These are phyloP conservation scores for Papilio helenus DNA, from an alignment of 1,140 invertebrate species.

Conservation along the genomic window DNA sequence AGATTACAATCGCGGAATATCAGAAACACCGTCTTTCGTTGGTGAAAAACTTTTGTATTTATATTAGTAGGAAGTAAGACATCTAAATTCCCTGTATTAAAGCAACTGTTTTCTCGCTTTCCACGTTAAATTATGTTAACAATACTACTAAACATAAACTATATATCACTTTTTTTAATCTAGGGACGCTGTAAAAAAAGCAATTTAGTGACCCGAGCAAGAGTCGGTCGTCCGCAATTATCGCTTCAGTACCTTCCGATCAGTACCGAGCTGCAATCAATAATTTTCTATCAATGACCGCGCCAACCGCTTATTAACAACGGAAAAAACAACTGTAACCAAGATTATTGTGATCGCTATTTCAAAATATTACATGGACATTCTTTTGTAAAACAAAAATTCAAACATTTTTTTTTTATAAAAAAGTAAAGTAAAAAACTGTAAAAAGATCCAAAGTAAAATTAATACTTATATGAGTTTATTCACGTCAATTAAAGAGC, in stretches of 20 bases:
- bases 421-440: no score
- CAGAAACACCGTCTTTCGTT: no score
- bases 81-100: not conserved
- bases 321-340: constrained; percentile 68
- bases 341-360: constrained; percentile 53
- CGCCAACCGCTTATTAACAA: constrained; percentile 68
- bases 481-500: not conserved
- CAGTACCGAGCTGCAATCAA: constrained; percentile 59
- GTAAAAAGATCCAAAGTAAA: not conserved
- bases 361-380: constrained; percentile 47
- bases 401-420: not conserved
- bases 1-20: no score
- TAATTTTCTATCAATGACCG: constrained; percentile 76
- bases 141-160: not conserved
- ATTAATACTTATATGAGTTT: not conserved
- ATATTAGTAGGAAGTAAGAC: no score
- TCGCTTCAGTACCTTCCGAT: constrained; percentile 53
- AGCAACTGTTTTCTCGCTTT: not conserved
- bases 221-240: constrained; percentile 50
- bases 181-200: constrained; percentile 21
- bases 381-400: not conserved
- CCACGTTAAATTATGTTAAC: not conserved
- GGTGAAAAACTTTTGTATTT: no score
- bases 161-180: not conserved
- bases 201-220: constrained; percentile 22